These are phyloP conservation scores for Acrossocheilus wenchowensis DNA, from an alignment of 2,797 vertebrate genomes.

Conservation along the genomic window DNA sequence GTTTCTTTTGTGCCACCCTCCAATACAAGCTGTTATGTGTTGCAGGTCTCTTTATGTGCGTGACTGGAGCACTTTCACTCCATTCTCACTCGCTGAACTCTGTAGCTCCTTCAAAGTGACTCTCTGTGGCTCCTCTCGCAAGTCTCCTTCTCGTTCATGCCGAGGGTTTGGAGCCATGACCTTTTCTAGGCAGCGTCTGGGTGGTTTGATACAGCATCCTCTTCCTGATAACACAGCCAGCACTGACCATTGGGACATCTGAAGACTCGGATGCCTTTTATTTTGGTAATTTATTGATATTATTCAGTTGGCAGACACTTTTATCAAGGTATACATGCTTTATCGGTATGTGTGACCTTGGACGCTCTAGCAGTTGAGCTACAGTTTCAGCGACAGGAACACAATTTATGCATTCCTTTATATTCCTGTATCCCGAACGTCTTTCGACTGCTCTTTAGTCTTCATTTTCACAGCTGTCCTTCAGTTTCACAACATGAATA, in stretches of 20 bases:
- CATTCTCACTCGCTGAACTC: constrained; percentile 20
- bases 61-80: constrained; percentile 18
- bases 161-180: constrained; percentile 17
- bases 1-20: constrained; percentile 29
- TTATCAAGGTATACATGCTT: constrained; percentile 7
- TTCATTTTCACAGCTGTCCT: constrained; percentile 30
- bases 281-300: constrained; percentile 9
- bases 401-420: constrained; percentile 15
- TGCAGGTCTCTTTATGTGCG: constrained; percentile 3
- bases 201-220: constrained; percentile 33
- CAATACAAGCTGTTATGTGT: constrained; percentile 19
- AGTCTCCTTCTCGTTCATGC: not conserved
- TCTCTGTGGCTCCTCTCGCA: not conserved
- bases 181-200: constrained; percentile 24
- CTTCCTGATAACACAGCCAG: constrained; percentile 27
- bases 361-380: not conserved
- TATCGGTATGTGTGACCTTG: constrained; percentile 10
- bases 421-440: not conserved
- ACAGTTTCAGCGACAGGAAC: not conserved
- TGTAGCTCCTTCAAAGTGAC: constrained; percentile 22
- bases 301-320: not conserved
- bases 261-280: not conserved
- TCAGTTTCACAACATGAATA: constrained; percentile 20
- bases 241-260: not conserved
- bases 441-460: constrained; percentile 8